Conservation (phyloP, 2,888 invertebrate genomes). For the Eristalis intricaria region DNA sequence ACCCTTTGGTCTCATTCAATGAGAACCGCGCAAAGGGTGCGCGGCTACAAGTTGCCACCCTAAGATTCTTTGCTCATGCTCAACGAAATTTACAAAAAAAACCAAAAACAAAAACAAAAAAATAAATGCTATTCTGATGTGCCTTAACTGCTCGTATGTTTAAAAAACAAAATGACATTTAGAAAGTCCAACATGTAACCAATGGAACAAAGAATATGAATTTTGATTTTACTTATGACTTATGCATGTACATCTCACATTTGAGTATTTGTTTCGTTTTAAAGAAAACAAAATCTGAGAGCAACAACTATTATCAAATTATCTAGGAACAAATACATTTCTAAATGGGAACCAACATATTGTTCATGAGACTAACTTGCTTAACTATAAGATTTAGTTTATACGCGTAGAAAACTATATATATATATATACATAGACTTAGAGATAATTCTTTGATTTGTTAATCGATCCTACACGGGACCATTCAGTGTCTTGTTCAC, state of each 20-base stretch:
- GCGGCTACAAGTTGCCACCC: not conserved
- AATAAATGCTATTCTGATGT: constrained; percentile 67
- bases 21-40: not conserved
- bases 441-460: constrained; percentile 36
- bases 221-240: constrained; percentile 1
- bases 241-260: not conserved
- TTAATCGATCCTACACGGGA: constrained; percentile 73
- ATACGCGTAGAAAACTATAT: constrained; percentile 10
- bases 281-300: constrained; percentile 3
- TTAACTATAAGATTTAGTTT: constrained; percentile 47
- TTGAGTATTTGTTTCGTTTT: not conserved
- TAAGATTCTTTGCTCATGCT: constrained; percentile 25
- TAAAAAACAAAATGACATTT: not conserved
- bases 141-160: constrained; percentile 48
- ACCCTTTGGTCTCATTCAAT: constrained; percentile 10
- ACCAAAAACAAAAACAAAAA: too few species aligned
- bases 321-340: constrained; percentile 61
- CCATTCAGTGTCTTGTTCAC: constrained; percentile 74
- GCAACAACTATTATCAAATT: constrained; percentile 5
- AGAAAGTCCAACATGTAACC: not conserved
- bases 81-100: constrained; percentile 39
- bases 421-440: constrained; percentile 24
- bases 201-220: not conserved
- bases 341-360: constrained; percentile 71
- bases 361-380: constrained; percentile 70